Evolutionary conservation across 2,797 vertebrate genomes (phyloP), one percentile per base, ranked within the genome.

Genomic region (Crax fasciolata): DNA sequence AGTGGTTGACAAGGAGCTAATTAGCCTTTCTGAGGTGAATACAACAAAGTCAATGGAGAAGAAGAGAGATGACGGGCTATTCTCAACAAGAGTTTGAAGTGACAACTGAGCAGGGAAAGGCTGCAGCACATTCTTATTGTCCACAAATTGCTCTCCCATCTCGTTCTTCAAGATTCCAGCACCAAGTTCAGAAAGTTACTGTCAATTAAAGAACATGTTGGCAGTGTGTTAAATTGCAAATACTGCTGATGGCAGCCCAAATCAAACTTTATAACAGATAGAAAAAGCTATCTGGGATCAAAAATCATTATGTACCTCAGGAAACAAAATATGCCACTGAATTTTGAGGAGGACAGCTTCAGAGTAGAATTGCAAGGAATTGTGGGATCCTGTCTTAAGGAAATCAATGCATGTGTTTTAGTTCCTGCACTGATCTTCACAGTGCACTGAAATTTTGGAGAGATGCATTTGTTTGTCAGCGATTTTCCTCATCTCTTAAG

Each of bases 181-280:
- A 44, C 3, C 55, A 79, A 68, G 72, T 87, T 94, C 46, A 25
- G 68, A 84, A 72, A 85, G 68, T 65, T 80, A 38, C 75, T 92
- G 95, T 72, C 93, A 93, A 87, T 89, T 94, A 96, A 90, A 89
- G 52, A 79, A 43, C 6, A 6, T 43, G 59, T 92, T 54, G 81
- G 41, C 0, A 4, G 85, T 24, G 57, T 2, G 0, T 90, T 93
- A 89, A 95, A 85, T 83, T 85, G 78, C 38, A 67, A 87, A 86
- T 74, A 58, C 58, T 89, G 77, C 65, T 91, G 67, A 78, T 11
- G 52, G 57, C 49, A 84, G 80, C 75, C 82, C 57, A 74, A 87
- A 82, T 62, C 44, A 46, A 48, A 75, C 61, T 84, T 82, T 38
- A 46, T 1, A 74, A 44, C 46, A 89, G 68, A 59, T 43, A 63